Evolutionary conservation across 2,888 invertebrate species (phyloP).

Genomic region (Halictus quadricinctus): DNA sequence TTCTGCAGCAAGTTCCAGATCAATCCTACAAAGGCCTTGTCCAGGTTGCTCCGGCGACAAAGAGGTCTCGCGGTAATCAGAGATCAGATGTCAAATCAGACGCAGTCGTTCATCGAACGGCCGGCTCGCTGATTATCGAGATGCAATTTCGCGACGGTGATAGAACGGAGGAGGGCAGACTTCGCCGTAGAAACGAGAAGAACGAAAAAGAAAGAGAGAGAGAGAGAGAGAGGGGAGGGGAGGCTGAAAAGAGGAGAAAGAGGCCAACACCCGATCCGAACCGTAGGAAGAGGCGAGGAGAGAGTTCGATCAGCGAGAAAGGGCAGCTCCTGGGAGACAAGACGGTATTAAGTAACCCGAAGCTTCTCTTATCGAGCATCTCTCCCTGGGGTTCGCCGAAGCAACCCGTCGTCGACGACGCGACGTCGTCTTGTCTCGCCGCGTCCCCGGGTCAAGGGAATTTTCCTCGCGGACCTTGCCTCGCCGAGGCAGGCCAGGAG

Average conservation of each 20-base stretch:
- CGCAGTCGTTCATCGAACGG: constrained; percentile 28
- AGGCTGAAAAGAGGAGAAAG: neutral
- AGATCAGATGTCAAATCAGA: constrained; percentile 50
- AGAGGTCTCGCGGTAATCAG: constrained; percentile 47
- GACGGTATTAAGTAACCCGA: constrained; percentile 56
- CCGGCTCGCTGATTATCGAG: constrained; percentile 43
- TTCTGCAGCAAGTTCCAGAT: neutral
- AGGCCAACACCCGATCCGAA: constrained; percentile 12
- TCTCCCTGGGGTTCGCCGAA: constrained; percentile 25
- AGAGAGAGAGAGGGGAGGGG: neutral
- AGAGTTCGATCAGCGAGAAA: constrained; percentile 23
- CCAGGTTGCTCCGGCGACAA: constrained; percentile 12
- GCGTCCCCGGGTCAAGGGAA: constrained; percentile 6
- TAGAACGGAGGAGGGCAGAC: constrained; percentile 15
- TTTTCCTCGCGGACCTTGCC: constrained; percentile 35
- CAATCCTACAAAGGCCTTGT: neutral
- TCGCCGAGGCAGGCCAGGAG: constrained; percentile 19
- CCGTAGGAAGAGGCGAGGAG: neutral
- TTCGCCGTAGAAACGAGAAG: neutral
- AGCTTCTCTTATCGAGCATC: constrained; percentile 54
- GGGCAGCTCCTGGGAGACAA: constrained; percentile 26
- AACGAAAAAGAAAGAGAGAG: constrained; percentile 2
- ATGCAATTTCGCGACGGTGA: constrained; percentile 34
- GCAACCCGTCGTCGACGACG: neutral
- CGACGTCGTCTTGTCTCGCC: neutral